Conservation (phyloP, 2,888 invertebrate genomes). For the Chaitophorus viminalis region DNA sequence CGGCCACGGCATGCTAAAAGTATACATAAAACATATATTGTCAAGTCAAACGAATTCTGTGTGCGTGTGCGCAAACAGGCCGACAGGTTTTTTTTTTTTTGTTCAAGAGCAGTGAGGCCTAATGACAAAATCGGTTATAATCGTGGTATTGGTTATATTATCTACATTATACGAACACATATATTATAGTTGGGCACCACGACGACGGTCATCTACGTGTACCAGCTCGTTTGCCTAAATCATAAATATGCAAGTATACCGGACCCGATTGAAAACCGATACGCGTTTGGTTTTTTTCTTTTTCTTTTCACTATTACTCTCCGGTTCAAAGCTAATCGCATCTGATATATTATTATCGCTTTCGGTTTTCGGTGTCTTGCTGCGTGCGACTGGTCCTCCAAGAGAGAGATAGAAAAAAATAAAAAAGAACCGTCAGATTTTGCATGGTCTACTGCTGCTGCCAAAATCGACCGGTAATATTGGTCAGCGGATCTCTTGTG, state of each 20-base stretch:
- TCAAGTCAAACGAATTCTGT: too few relatives aligned
- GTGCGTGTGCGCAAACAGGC: too few relatives aligned
- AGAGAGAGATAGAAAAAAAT: not conserved
- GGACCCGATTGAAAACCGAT: slow-evolving; percentile 44
- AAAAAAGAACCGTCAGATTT: slow-evolving; percentile 15
- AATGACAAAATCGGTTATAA: slow-evolving; percentile 24
- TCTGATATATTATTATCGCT: slow-evolving; percentile 22
- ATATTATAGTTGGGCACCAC: not conserved
- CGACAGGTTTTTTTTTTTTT: not conserved
- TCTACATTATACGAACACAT: not conserved
- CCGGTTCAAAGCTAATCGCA: slow-evolving; percentile 4
- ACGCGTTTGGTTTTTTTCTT: not conserved
- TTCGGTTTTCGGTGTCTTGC: not conserved
- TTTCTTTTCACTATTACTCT: not conserved
- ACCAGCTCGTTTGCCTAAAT: not conserved
- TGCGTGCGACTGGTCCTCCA: not conserved
- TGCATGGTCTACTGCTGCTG: slow-evolving; percentile 29
- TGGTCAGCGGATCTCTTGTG: slow-evolving; percentile 10
- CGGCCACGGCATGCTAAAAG: not conserved
- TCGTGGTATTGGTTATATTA: not conserved
- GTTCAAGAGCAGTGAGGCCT: slow-evolving; percentile 10
- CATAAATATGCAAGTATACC: not conserved
- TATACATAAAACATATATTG: too few relatives aligned
- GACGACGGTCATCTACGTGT: not conserved
- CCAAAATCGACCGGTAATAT: slow-evolving; percentile 22